These are phyloP conservation scores for Oceanites oceanicus DNA, from an alignment of 2,113 vertebrate genomes.

Conservation along the genomic window DNA sequence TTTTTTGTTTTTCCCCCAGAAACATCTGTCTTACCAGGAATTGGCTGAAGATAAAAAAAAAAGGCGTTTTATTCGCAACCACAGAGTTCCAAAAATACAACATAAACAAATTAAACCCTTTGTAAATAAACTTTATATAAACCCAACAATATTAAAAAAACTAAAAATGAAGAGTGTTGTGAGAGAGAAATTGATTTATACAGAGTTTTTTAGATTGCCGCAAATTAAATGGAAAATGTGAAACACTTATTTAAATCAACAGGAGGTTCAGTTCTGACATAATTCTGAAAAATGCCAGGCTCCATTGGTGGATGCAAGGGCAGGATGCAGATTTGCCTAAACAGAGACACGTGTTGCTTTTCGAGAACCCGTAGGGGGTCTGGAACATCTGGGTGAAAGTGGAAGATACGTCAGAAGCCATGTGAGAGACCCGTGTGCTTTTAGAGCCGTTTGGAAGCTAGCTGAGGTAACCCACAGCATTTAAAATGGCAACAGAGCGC, in stretches of 20 bases:
- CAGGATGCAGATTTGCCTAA: background rate
- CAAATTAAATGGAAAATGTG: background rate
- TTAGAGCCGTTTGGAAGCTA: background rate
- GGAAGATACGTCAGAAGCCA: rapidly evolving
- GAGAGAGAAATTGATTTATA: background rate
- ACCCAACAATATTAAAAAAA: background rate
- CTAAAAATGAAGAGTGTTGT: background rate
- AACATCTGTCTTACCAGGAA: constrained; percentile 7
- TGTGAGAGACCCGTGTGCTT: background rate
- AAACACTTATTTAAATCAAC: background rate
- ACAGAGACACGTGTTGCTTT: background rate
- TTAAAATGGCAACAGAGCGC: background rate
- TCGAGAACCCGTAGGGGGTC: background rate
- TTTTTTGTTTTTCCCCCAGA: background rate
- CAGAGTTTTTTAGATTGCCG: background rate
- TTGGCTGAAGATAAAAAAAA: background rate
- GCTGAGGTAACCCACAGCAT: background rate
- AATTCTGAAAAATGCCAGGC: background rate
- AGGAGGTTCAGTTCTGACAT: background rate
- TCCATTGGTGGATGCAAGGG: background rate
- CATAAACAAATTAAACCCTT: background rate
- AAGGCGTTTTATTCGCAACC: background rate
- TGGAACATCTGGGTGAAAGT: background rate
- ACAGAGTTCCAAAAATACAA: background rate
- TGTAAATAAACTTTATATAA: background rate